A percentile compares a stretch with the other conserved stretches of the same genome.
Conservation (phyloP, 1,140 invertebrate genomes). For the Drosophila elegans region DNA sequence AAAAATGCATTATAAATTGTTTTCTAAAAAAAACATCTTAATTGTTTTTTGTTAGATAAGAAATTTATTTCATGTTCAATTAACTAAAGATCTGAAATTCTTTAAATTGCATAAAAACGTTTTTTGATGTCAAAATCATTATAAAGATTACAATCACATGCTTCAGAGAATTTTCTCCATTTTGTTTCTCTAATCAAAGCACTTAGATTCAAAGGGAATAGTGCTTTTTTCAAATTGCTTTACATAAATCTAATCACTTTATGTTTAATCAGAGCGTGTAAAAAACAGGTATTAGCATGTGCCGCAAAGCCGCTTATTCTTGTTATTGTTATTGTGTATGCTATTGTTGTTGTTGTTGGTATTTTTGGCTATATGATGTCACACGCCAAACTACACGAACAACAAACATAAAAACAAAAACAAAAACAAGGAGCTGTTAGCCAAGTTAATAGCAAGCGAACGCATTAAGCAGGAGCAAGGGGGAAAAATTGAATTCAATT, state of each 20-base stretch:
- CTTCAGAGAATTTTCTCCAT: too few relatives aligned
- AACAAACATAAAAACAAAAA: slow-evolving; percentile 18
- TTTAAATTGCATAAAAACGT: too few relatives aligned
- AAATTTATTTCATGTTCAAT: too few relatives aligned
- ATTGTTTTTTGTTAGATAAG: too few relatives aligned
- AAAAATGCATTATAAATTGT: too few relatives aligned
- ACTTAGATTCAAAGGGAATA: too few relatives aligned
- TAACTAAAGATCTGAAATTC: too few relatives aligned
- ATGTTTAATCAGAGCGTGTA: background rate
- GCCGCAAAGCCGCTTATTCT: slow-evolving; percentile 1
- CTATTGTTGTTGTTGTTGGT: background rate
- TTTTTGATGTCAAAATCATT: too few relatives aligned
- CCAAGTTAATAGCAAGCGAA: slow-evolving; percentile 71
- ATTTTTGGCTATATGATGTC: slow-evolving; percentile 32
- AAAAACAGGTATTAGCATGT: background rate
- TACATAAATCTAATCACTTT: background rate
- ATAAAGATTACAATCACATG: too few relatives aligned
- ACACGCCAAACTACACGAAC: slow-evolving; percentile 29
- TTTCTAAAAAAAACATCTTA: too few relatives aligned
- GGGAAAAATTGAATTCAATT: slow-evolving; percentile 73
- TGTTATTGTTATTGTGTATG: slow-evolving; percentile 15
- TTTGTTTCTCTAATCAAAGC: too few relatives aligned
- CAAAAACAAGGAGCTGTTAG: slow-evolving; percentile 17
- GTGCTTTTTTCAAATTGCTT: background rate
- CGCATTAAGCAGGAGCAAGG: slow-evolving; percentile 57